phyloP scores from a whole-genome alignment of 2,888 invertebrate species.

The Cataglyphis rosenhaueri region DNA sequence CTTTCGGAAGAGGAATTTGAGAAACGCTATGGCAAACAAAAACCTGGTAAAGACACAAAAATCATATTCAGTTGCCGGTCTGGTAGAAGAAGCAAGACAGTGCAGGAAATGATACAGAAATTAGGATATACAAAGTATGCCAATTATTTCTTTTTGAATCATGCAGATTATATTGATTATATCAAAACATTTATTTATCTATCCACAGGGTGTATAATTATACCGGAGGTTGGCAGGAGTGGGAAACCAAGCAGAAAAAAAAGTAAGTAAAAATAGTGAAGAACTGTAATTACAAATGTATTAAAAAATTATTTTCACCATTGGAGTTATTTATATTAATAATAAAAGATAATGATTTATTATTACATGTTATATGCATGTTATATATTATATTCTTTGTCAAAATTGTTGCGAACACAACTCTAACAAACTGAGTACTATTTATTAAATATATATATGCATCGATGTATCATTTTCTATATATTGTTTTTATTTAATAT shows the following conservation, averaged over 20 bases:
- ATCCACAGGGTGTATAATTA: conserved; percentile 87
- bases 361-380: neutral
- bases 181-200: conserved; percentile 22
- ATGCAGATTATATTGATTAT: neutral
- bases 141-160: conserved; percentile 67
- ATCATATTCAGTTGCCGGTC: conserved; percentile 90
- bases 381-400: neutral
- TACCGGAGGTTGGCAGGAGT: conserved; percentile 88
- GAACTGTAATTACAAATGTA: conserved; percentile 7
- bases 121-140: conserved; percentile 88
- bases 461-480: conserved; percentile 35
- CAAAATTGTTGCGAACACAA: neutral
- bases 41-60: conserved; percentile 87
- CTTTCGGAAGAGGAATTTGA: conserved; percentile 87
- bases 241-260: conserved; percentile 84
- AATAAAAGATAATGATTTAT: conserved; percentile 23
- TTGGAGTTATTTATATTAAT: neutral
- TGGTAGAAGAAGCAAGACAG: conserved; percentile 89
- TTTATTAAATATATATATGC: conserved; percentile 18
- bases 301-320: neutral
- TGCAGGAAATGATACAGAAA: conserved; percentile 87
- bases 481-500: conserved; percentile 3
- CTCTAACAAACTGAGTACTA: neutral
- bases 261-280: neutral
- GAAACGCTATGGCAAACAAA: conserved; percentile 87